Conservation (phyloP, 1,140 invertebrate species). For the Saccostrea cuccullata region DNA sequence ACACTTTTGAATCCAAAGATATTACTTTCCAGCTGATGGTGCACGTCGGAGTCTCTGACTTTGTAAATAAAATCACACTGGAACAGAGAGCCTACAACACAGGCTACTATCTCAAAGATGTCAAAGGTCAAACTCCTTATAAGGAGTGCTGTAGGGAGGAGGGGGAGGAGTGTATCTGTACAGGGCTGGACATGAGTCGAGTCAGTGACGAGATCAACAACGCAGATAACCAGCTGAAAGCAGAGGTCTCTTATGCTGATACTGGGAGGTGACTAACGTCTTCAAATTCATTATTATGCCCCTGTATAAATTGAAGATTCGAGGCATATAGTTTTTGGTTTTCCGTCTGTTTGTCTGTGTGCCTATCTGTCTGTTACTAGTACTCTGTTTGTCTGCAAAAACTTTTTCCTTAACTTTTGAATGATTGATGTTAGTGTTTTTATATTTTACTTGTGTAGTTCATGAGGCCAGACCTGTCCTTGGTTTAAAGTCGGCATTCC, state of each 20-base stretch:
- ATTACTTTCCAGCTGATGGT: constrained; percentile 76
- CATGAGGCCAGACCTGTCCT: no score
- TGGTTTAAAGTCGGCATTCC: no score
- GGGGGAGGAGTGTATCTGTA: constrained; percentile 71
- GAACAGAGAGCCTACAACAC: constrained; percentile 80
- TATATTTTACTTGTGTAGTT: no score
- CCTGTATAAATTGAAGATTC: no score
- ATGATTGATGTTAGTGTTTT: no score
- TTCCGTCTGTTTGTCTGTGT: no score
- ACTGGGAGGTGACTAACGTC: constrained; percentile 63
- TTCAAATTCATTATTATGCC: no score
- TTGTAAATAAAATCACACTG: constrained; percentile 78
- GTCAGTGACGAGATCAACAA: constrained; percentile 77
- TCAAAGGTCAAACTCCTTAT: constrained; percentile 68
- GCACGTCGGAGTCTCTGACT: constrained; percentile 80
- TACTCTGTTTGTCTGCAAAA: no score
- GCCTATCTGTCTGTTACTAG: no score
- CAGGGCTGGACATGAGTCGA: constrained; percentile 77
- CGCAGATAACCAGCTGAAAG: constrained; percentile 67
- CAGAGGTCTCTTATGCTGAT: constrained; percentile 77
- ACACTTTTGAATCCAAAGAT: no score
- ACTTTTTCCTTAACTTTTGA: no score
- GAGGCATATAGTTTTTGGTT: no score
- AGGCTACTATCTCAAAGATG: constrained; percentile 78
- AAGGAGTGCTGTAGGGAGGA: constrained; percentile 73